phyloP scores from a whole-genome alignment of 2,888 invertebrate genomes.

The Ischnura elegans region DNA sequence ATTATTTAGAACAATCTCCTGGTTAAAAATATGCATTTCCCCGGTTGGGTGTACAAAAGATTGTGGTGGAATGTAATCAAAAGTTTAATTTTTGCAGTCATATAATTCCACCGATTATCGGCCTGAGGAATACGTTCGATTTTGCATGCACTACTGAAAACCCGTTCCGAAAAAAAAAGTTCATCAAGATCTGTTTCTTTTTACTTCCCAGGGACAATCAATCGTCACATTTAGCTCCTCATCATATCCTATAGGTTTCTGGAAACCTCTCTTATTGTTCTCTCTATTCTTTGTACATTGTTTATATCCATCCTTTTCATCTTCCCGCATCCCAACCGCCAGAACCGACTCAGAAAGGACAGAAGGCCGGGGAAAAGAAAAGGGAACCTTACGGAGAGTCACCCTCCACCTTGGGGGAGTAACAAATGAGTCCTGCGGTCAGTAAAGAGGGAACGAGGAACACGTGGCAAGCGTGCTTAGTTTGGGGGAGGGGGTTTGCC shows the following conservation, averaged over 20 bases:
- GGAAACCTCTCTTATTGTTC: not conserved
- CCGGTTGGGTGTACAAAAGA: no score
- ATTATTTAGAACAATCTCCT: no score
- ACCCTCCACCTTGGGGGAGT: not conserved
- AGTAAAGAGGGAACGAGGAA: not conserved
- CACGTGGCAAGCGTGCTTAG: no score
- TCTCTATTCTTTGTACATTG: not conserved
- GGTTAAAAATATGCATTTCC: no score
- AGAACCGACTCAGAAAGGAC: not conserved
- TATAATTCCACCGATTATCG: no score
- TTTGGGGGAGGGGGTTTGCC: no score
- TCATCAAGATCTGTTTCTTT: no score
- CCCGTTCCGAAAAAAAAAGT: no score
- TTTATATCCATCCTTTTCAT: not conserved
- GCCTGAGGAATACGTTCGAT: no score
- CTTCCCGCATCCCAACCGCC: not conserved
- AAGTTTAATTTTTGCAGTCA: no score
- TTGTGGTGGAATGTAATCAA: no score
- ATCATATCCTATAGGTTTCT: not conserved
- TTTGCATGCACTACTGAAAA: no score
- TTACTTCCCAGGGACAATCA: not conserved
- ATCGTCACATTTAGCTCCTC: not conserved
- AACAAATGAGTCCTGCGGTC: constrained; percentile 1
- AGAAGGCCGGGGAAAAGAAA: not conserved
- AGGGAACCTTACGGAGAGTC: not conserved